Evolutionary conservation across 2,888 invertebrate genomes (phyloP).

Genomic region (Tortrix viridana): DNA sequence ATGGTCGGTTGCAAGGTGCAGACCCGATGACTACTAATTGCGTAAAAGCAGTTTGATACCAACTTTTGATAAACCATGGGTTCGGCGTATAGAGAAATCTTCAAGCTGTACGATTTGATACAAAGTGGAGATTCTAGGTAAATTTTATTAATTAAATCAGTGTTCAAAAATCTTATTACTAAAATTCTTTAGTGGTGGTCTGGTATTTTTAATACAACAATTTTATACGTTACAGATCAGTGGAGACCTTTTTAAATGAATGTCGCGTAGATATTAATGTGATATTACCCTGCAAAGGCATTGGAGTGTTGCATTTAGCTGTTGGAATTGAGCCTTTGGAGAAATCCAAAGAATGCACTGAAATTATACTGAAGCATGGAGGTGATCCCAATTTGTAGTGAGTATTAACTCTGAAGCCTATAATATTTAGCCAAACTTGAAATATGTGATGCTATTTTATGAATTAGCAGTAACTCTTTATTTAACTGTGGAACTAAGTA

Average conservation of each 20-base stretch:
- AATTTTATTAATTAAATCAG: conserved; percentile 40
- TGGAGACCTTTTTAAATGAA: conserved; percentile 66
- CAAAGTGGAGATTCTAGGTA: conserved; percentile 86
- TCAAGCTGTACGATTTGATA: conserved; percentile 86
- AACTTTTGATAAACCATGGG: conserved; percentile 67
- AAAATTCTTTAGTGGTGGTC: conserved; percentile 4
- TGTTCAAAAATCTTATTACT: neutral
- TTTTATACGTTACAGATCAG: conserved; percentile 65
- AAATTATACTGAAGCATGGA: conserved; percentile 87
- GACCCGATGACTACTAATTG: conserved; percentile 54
- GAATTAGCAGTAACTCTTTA: too few relatives aligned
- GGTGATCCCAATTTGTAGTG: conserved; percentile 90
- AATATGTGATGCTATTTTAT: too few relatives aligned
- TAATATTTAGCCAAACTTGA: too few relatives aligned
- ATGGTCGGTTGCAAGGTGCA: conserved; percentile 65
- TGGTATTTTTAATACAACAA: conserved; percentile 25
- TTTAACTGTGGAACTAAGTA: too few relatives aligned
- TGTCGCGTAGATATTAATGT: conserved; percentile 87
- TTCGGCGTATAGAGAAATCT: conserved; percentile 70
- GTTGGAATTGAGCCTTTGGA: conserved; percentile 88
- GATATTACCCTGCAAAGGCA: conserved; percentile 87
- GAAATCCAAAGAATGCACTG: conserved; percentile 86
- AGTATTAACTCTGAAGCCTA: conserved; percentile 40
- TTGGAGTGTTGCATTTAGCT: conserved; percentile 90
- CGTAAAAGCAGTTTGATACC: conserved; percentile 49